phyloP scores from a whole-genome alignment of 2,888 invertebrate genomes.

The Salpingus planirostris region DNA sequence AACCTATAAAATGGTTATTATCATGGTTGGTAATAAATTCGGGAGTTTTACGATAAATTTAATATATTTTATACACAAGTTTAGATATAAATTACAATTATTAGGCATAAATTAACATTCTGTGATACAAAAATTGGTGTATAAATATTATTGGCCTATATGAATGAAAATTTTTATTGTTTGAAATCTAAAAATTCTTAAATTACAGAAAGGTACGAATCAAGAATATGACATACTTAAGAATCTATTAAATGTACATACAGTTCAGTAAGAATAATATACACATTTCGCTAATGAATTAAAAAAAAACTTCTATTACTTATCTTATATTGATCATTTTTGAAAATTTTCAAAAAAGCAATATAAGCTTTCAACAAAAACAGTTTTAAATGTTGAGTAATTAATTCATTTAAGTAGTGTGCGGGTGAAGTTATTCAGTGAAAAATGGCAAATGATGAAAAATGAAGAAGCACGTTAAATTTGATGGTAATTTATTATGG shows the following conservation, averaged over 20 bases:
- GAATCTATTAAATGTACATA: constrained; percentile 19
- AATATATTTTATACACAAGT: constrained; percentile 40
- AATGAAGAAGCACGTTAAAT: too few species aligned
- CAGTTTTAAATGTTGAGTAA: too few species aligned
- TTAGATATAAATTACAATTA: constrained; percentile 40
- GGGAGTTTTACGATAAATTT: constrained; percentile 31
- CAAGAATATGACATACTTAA: constrained; percentile 22
- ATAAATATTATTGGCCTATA: constrained; percentile 20
- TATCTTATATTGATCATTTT: constrained; percentile 19
- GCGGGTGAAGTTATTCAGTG: too few species aligned
- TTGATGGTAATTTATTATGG: too few species aligned
- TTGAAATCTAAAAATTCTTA: constrained; percentile 6
- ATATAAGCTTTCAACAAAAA: too few species aligned
- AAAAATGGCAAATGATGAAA: too few species aligned
- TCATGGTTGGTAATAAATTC: too few species aligned
- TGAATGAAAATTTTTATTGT: not conserved
- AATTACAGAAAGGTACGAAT: too few species aligned
- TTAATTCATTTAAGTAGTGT: too few species aligned
- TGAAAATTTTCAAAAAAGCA: too few species aligned
- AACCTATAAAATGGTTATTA: too few species aligned
- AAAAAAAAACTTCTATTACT: constrained; percentile 6
- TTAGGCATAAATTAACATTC: constrained; percentile 35
- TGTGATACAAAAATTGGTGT: constrained; percentile 32
- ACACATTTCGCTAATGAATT: constrained; percentile 1
- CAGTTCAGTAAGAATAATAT: constrained; percentile 18